These are phyloP conservation scores for Calcarius lapponicus DNA, from an alignment of 2,797 vertebrate genomes.

Conservation along the genomic window DNA sequence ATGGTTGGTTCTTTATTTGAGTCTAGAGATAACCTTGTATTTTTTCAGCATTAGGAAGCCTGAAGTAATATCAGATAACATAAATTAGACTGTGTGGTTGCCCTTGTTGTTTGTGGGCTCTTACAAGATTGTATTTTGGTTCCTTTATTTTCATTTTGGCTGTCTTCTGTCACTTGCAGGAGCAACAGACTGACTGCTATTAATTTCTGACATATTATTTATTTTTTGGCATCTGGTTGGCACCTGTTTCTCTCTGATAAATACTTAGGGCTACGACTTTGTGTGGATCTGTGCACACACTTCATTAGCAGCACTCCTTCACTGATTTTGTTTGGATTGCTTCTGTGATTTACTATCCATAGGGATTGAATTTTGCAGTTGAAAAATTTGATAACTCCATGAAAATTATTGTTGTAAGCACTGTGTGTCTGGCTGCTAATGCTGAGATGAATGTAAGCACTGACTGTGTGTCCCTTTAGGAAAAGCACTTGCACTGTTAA, in stretches of 20 bases:
- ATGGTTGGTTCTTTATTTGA: neutral
- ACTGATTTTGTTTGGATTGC: slow-evolving; percentile 10
- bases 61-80: neutral
- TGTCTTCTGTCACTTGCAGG: neutral
- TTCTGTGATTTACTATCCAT: slow-evolving; percentile 9
- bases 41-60: neutral
- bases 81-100: neutral
- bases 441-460: neutral
- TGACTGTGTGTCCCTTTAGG: neutral
- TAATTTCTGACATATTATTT: neutral
- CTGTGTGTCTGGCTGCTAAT: neutral
- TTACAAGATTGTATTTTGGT: neutral
- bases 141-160: neutral
- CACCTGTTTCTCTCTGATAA: neutral
- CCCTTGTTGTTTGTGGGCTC: neutral
- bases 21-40: neutral
- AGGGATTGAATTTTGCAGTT: neutral
- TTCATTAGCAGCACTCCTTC: slow-evolving; percentile 2
- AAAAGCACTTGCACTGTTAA: neutral
- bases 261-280: neutral
- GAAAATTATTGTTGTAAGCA: neutral
- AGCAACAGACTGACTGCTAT: neutral
- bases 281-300: neutral
- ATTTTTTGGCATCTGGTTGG: neutral
- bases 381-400: slow-evolving; percentile 25